A percentile compares a stretch with the other conserved stretches of the same genome.
phyloP scores from a whole-genome alignment of 1,140 invertebrate species.

The Platyura marginata region DNA sequence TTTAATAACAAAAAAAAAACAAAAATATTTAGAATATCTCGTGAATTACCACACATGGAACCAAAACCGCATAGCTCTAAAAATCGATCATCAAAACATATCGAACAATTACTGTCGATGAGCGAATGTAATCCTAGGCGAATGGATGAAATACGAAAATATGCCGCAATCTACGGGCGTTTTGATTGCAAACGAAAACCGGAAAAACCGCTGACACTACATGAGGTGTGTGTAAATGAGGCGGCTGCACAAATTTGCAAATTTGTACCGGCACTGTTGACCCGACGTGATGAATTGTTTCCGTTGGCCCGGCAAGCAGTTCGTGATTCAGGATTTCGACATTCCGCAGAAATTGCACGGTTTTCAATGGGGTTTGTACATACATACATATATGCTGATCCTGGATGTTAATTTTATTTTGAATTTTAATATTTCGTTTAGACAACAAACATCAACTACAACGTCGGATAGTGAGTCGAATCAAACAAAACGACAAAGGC shows the following conservation, averaged over 20 bases:
- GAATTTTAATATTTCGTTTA: neutral
- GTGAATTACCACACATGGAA: slow-evolving; percentile 46
- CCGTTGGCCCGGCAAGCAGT: slow-evolving; percentile 88
- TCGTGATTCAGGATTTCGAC: slow-evolving; percentile 65
- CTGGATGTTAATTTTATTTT: too few relatives aligned
- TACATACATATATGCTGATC: too few relatives aligned
- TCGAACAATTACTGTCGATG: slow-evolving; percentile 82
- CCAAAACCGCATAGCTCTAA: slow-evolving; percentile 79
- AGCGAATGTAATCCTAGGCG: slow-evolving; percentile 66
- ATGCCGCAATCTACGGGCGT: slow-evolving; percentile 88
- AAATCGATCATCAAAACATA: slow-evolving; percentile 81
- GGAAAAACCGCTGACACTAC: slow-evolving; percentile 86
- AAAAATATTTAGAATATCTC: neutral
- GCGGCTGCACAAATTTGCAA: slow-evolving; percentile 90
- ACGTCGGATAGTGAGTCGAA: neutral
- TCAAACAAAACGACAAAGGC: neutral
- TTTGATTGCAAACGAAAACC: slow-evolving; percentile 93
- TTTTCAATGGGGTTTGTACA: slow-evolving; percentile 4
- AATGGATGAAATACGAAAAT: slow-evolving; percentile 89
- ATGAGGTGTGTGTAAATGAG: slow-evolving; percentile 90
- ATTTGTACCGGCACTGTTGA: slow-evolving; percentile 74
- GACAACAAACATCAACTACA: neutral
- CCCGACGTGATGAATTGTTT: slow-evolving; percentile 85
- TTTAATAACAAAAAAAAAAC: too few relatives aligned
- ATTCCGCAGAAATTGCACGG: slow-evolving; percentile 20